Evolutionary conservation across 2,888 invertebrate species (phyloP), one percentile per base, ranked within the genome.

Genomic region (Antitype chi): DNA sequence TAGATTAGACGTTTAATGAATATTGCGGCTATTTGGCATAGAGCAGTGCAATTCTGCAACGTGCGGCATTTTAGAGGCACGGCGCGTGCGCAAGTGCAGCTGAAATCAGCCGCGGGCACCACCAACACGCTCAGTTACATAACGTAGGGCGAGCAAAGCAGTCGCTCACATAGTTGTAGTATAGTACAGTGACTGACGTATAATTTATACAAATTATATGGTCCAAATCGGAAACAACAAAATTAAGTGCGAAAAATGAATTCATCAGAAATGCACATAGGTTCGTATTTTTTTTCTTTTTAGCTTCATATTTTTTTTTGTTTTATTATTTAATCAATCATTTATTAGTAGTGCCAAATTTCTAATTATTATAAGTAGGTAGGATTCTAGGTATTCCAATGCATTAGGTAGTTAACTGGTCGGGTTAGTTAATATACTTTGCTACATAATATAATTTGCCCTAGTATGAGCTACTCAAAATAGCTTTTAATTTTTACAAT

Each of bases 121-220:
- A 77, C 73, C 74, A 75, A 59, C 70, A 11, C 82, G 85, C 87
- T 82, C 93, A 94, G 92, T 94, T 92, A 90, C 92, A 93, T 92
- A 92, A 93, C 90, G 76, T 88, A 89, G 90, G 90, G 90, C 91
- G 81, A 76, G 76, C 86, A 76, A 90, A 76, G 67, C 90, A 87
- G 91, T 85, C 93, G 91, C 76, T 80, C 62, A 70, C 76, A 63
- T 70, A 74, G 74, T 47, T 63, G 53, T 38, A n/a, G n/a, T 43
- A n/a, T 38, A 53, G 53, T 49, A n/a, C 60, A 73, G 84, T 80
- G 70, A 67, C 68, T 77, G 55, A 82, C 57, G 25, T 63, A 72
- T 55, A 57, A 62, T 74, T 69, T 25, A 32, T 38, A 74, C 4
- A 32, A 60, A 28, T 62, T 78, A 72, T 70, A 70, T 66, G 64